Evolutionary conservation across 1,140 invertebrate genomes (phyloP), one percentile per base, ranked within the genome.

Genomic region (Heliconius melpomene): DNA sequence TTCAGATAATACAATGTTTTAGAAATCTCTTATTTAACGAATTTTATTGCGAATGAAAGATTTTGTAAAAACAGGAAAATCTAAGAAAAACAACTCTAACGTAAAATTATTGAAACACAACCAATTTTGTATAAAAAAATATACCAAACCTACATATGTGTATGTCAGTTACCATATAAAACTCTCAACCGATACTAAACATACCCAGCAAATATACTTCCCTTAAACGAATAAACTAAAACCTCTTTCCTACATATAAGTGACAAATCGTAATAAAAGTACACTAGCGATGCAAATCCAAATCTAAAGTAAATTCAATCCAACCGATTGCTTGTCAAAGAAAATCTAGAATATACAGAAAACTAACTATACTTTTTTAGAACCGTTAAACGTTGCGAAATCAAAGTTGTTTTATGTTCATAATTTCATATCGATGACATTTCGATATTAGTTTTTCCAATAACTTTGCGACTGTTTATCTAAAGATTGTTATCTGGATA

Each of bases 361-460:
- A 66, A 66, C 3, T 6, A 46, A 46, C 40, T 46, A 46, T 46
- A 46, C 3, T 46, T 46, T 46, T 46, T 16, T 36, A n/a, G 7
- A 66, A 29, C 60, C 2, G 60, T 66, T 60, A 60, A 60, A 13
- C 54, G 60, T 66, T 66, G 6, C 5, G 6, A 29, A 57, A 23
- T 57, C 0, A 57, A 23, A 23, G 13, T 3, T 23, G 1, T 60
- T 60, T 23, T 16, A 46, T 16, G 40, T 46, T 46, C 40, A 46
- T 46, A 46, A 46, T 46, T 20, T 52, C 50, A 52, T 60, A 60
- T n/a, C 8, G 8, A 20, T 23, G 20, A 60, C 54, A 60, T 60
- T 60, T 60, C 7, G 54, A 60, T 60, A 60, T n/a, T 60, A 23
- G 54, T n/a, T 60, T 60, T 60, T 60, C 54, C 54, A 60, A 23